Conservation (phyloP, 1,140 invertebrate genomes). For the Drosophila leontia region DNA sequence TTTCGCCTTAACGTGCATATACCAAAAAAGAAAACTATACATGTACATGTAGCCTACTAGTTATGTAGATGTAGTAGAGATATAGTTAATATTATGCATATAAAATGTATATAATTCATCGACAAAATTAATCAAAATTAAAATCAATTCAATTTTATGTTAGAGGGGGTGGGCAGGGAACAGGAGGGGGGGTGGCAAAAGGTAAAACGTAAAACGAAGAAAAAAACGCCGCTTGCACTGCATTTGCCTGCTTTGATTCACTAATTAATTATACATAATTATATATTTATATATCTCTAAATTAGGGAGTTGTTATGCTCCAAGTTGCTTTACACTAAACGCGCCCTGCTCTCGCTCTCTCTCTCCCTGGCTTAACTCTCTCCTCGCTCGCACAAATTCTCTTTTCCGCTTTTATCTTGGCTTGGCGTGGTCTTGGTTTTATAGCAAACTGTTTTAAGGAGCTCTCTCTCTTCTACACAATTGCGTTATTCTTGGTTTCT, state of each 20-base stretch:
- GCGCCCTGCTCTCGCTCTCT: constrained; percentile 28
- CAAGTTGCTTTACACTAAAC: constrained; percentile 51
- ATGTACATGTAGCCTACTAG: constrained; percentile 37
- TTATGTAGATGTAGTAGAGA: constrained; percentile 44
- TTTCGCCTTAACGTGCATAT: constrained; percentile 36
- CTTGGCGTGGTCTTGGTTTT: constrained; percentile 41
- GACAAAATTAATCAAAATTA: constrained; percentile 51
- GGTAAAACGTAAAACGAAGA: constrained; percentile 56
- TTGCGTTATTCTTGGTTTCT: constrained; percentile 43
- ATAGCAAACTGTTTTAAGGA: constrained; percentile 37
- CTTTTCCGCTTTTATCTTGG: constrained; percentile 14
- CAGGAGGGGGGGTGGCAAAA: constrained; percentile 28
- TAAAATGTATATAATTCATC: constrained; percentile 55
- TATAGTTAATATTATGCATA: constrained; percentile 58
- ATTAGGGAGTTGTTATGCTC: constrained; percentile 48
- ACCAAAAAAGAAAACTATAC: constrained; percentile 41
- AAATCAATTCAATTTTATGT: constrained; percentile 64
- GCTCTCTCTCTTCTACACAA: constrained; percentile 19
- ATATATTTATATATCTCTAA: constrained; percentile 35
- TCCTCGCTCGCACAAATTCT: constrained; percentile 9
- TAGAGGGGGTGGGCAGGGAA: constrained; percentile 3
- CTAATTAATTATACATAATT: constrained; percentile 66
- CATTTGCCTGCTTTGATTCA: constrained; percentile 71
- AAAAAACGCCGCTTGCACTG: constrained; percentile 66
- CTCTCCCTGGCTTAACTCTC: constrained; percentile 7